Percentiles rank a stretch among this genome's conserved stretches.
Evolutionary conservation across 2,113 vertebrate species (phyloP).

Genomic region (Solenodon paradoxus): DNA sequence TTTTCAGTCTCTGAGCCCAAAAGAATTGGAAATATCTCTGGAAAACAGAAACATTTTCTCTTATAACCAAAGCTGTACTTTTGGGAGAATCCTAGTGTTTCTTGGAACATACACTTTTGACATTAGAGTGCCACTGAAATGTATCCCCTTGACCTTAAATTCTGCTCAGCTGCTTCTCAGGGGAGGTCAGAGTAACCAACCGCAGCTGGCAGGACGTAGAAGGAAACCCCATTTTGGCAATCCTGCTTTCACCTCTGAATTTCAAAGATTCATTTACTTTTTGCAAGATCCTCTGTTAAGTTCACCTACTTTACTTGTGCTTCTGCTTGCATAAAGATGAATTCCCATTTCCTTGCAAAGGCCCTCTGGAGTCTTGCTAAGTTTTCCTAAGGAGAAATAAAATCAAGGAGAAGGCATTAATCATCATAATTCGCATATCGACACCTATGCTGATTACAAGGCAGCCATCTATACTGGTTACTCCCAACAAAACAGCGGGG

Average conservation of each 20-base stretch:
- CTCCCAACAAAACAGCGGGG: background rate
- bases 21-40: background rate
- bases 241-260: background rate
- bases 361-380: slow-evolving; percentile 95
- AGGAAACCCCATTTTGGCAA: background rate
- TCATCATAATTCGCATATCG: background rate
- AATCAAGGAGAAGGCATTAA: slow-evolving; percentile 66
- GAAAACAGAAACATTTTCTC: background rate
- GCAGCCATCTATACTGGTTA: slow-evolving; percentile 40
- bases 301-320: slow-evolving; percentile 97
- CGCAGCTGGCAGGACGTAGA: background rate
- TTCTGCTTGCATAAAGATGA: slow-evolving; percentile 99
- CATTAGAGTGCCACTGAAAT: background rate
- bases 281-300: background rate
- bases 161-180: background rate
- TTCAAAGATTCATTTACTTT: background rate
- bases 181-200: background rate
- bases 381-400: slow-evolving; percentile 90
- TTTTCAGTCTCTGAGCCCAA: background rate
- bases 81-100: background rate
- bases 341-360: slow-evolving; percentile 98
- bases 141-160: background rate
- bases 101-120: background rate
- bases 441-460: background rate
- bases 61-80: background rate